Evolutionary conservation across 37 sponge, comb jelly and placozoan species (phyloP), one percentile per base, ranked within the genome.

Genomic region (Lycopodina hypogea): DNA sequence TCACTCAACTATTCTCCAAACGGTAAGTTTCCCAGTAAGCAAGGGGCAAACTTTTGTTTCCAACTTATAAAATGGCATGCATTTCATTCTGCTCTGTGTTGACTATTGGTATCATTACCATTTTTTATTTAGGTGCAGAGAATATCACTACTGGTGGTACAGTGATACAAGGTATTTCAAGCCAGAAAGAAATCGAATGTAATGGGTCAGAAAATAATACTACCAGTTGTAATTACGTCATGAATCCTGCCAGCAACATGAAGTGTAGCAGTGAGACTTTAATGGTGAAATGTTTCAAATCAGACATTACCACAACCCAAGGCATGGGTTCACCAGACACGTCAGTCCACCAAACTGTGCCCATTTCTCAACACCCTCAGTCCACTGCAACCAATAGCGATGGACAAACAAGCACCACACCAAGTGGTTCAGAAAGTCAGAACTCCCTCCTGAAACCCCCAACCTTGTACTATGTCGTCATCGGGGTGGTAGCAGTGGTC

Each of bases 1-100:
- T 37, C 76, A 40, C 60, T 83, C 11, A 51, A 60, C 51, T 83
- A 69, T 56, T 48, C 69, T 40, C 24, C 21, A 26, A 1, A 1
- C 1, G 39, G 79, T 79, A 35, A 32, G 79, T 42, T n/a, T 48
- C 14, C 8, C 48, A 45, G 9, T 45, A n/a, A 60, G 61, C 61
- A 26, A 60, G 61, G n/a, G 19, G 11, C 61, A 60, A 60, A 60
- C 6, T 14, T 34, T 65, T 34, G 18, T 65, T 7, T 65, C 7
- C 32, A 12, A 9, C 48, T 9, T 9, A n/a, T n/a, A 45, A 9
- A 12, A 45, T 45, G 48, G 48, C 9, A 12, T n/a, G n/a, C 7
- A 60, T 6, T 60, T 7, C 12, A n/a, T 17, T 19, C 55, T 53
- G 17, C 17, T 53, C 17, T 12, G 17, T 28, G 60, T 28, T 59